Evolutionary conservation across 2,888 invertebrate genomes (phyloP).

Genomic region (Sinohyriopsis cumingii): DNA sequence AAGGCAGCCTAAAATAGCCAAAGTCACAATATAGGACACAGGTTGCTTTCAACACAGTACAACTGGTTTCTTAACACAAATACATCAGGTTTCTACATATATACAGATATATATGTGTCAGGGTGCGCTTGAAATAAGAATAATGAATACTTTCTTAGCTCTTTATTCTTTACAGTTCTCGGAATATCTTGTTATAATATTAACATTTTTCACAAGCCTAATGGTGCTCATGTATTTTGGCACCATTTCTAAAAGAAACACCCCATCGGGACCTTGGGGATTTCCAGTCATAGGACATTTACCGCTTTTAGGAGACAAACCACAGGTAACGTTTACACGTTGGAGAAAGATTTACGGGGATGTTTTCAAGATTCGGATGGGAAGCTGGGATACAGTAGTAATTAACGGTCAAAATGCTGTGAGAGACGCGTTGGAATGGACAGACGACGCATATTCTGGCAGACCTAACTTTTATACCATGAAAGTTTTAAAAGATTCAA

Average conservation of each 20-base stretch:
- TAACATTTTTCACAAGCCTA: no score
- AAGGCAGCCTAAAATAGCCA: no score
- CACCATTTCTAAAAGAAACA: neutral
- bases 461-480: constrained; percentile 30
- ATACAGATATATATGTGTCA: no score
- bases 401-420: constrained; percentile 31
- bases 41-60: no score
- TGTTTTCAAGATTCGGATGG: constrained; percentile 36
- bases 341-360: constrained; percentile 37
- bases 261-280: constrained; percentile 34
- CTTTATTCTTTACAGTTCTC: no score
- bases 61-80: no score
- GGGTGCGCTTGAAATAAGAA: no score
- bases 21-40: no score
- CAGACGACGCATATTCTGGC: constrained; percentile 28
- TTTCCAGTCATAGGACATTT: constrained; percentile 42
- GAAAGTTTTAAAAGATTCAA: constrained; percentile 5
- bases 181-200: no score
- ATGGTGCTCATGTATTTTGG: no score
- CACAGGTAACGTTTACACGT: constrained; percentile 27
- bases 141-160: no score
- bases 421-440: constrained; percentile 17
- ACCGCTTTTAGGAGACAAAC: constrained; percentile 30
- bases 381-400: constrained; percentile 36
- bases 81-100: no score